Evolutionary conservation across 2,113 vertebrate genomes (phyloP).

Genomic region (Ia io): DNA sequence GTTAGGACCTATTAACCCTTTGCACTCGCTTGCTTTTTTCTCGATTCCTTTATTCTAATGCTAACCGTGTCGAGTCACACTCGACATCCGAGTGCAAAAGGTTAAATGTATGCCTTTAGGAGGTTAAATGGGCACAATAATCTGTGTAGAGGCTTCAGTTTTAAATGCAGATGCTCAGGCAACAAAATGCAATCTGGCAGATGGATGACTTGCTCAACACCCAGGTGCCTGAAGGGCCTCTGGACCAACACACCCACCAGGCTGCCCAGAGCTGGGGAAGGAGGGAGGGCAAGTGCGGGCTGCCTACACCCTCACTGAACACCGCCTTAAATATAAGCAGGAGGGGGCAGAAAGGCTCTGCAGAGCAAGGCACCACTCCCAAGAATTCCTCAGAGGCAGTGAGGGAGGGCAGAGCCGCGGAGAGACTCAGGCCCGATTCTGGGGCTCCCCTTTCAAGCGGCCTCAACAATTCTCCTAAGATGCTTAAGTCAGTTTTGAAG

Average conservation of each 20-base stretch:
- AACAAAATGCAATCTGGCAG: constrained; percentile 3
- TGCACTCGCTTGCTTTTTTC: no score
- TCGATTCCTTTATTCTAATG: no score
- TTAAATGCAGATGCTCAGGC: constrained; percentile 54
- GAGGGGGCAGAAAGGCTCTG: neutral
- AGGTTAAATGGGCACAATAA: neutral
- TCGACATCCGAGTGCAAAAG: no score
- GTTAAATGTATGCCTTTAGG: constrained; percentile 39
- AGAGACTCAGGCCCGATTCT: neutral
- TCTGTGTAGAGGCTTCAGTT: constrained; percentile 53
- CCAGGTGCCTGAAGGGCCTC: neutral
- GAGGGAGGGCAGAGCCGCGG: no score
- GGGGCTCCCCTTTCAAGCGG: neutral
- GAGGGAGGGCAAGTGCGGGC: neutral
- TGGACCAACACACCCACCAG: neutral
- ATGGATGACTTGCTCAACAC: constrained; percentile 25
- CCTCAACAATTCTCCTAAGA: neutral
- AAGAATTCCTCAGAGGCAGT: neutral
- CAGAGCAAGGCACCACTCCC: neutral
- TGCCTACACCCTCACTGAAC: neutral
- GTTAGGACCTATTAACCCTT: neutral
- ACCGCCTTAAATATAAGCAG: neutral
- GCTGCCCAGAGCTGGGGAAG: neutral
- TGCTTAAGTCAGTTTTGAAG: neutral
- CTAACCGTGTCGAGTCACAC: no score